Base-by-base conservation (phyloP, 92 coral and sea anemone species). In the Bergia sp. region DNA sequence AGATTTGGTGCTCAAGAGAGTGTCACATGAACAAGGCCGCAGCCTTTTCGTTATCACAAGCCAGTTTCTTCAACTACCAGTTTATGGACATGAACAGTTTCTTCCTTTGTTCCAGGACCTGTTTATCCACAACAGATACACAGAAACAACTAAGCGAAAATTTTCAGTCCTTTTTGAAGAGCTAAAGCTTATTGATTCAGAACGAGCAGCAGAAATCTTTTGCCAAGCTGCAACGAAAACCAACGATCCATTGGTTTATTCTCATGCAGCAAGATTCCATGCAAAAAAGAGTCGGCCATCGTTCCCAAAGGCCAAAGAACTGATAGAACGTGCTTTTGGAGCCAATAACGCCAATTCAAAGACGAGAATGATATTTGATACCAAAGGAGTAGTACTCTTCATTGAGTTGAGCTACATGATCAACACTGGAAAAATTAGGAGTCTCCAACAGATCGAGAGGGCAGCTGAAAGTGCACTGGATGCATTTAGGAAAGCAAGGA, bases 81-180 rank as follows among this genome's bases (percentile, higher is more conserved):
- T 96, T n/a, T 94, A 41, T 77, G 75, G 89, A 15, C 74, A 85
- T 10, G 97, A 87, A 4, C 40, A 82, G 89, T 90, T 94, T 66
- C 41, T 77, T 42, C 76, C 92, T 0, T 82, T 96, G 45, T 72
- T 94, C 36, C 90, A 90, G 41, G 97, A 91, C 20, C 89, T 94
- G 45, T 96, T 96, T 73, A 82, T 93, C 73, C 86, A 92, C 87
- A 96, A 96, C 81, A 94, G 91, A 79, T 76, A 75, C 41, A 82
- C 76, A n/a, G 85, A 82, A 5, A 88, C 80, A 13, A 43, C 8
- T 7, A 92, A 86, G 36, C 65, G 73, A 0, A 92, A 92, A 69
- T 96, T 96, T 88, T 93, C 98, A 1, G 20, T 89, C 13, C 94
- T 96, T 1, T 94, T 96, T 65, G 95, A 96, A 74, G 94, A 93